These are phyloP conservation scores for Sclerodermus sp. DNA, from an alignment of 2,888 invertebrate genomes.

Conservation along the genomic window DNA sequence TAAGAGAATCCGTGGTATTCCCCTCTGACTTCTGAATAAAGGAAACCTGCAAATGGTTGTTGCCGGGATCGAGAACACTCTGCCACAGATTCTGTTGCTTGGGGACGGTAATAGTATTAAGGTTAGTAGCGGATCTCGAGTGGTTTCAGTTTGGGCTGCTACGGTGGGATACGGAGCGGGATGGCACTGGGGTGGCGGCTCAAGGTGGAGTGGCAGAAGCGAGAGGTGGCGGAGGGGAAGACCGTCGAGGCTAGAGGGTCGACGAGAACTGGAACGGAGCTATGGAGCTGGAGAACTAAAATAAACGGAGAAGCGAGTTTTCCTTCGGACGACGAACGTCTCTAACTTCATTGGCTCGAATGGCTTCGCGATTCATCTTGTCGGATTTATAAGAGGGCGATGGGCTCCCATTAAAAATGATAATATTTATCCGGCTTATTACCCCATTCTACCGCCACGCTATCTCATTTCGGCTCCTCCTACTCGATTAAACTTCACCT, in stretches of 20 bases:
- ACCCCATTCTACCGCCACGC: neutral
- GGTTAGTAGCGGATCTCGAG: conserved; percentile 42
- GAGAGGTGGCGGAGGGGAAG: conserved; percentile 13
- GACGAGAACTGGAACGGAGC: too few species aligned
- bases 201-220: conserved; percentile 9
- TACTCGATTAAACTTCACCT: conserved; percentile 14
- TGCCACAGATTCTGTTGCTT: conserved; percentile 24
- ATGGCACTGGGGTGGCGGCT: conserved; percentile 4
- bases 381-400: conserved; percentile 18
- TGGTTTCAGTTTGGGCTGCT: conserved; percentile 16
- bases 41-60: conserved; percentile 36
- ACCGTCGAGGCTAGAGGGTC: neutral
- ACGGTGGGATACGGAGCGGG: neutral
- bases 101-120: conserved; percentile 38
- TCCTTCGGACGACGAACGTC: too few species aligned
- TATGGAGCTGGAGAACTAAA: conserved; percentile 29
- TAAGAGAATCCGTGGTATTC: neutral
- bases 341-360: conserved; percentile 33
- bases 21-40: conserved; percentile 9
- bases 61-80: conserved; percentile 34
- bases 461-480: conserved; percentile 6
- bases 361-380: conserved; percentile 36
- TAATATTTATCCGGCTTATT: conserved; percentile 26
- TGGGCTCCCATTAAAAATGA: conserved; percentile 28
- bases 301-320: conserved; percentile 26